Evolutionary conservation across 2,888 invertebrate species (phyloP).

Genomic region (Zygogramma bicolorata): DNA sequence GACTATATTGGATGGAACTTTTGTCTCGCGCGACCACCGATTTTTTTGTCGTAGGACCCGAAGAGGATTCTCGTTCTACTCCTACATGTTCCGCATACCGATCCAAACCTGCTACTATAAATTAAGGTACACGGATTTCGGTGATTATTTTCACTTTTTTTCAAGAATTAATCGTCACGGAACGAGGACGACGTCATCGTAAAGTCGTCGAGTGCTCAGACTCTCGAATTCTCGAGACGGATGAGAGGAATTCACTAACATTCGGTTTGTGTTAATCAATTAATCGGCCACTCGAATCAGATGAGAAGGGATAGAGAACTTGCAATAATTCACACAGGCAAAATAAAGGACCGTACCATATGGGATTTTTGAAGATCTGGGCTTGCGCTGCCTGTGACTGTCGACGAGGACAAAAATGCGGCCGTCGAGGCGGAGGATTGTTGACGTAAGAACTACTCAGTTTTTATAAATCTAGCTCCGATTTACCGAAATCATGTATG

Average conservation of each 20-base stretch:
- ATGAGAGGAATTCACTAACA: background rate
- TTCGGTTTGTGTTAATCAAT: background rate
- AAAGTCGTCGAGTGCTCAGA: background rate
- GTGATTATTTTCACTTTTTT: constrained; percentile 16
- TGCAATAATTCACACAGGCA: too few species aligned
- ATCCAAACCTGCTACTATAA: constrained; percentile 33
- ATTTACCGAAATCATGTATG: too few species aligned
- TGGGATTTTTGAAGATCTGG: too few species aligned
- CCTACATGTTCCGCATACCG: constrained; percentile 42
- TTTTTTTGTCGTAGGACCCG: constrained; percentile 17
- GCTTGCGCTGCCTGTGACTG: too few species aligned
- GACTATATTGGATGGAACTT: constrained; percentile 17
- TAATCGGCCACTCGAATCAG: too few species aligned
- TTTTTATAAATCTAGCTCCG: too few species aligned
- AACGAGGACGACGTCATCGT: constrained; percentile 4
- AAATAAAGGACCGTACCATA: too few species aligned
- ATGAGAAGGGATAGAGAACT: too few species aligned
- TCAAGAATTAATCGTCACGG: background rate
- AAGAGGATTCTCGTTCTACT: constrained; percentile 24
- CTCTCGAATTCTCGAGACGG: background rate
- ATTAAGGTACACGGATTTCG: constrained; percentile 31
- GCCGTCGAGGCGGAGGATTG: too few species aligned
- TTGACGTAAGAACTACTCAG: too few species aligned
- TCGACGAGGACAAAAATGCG: too few species aligned
- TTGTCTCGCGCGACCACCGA: constrained; percentile 13